phyloP scores from a whole-genome alignment of 92 coral and sea anemone species.

The Siderastrea siderea region DNA sequence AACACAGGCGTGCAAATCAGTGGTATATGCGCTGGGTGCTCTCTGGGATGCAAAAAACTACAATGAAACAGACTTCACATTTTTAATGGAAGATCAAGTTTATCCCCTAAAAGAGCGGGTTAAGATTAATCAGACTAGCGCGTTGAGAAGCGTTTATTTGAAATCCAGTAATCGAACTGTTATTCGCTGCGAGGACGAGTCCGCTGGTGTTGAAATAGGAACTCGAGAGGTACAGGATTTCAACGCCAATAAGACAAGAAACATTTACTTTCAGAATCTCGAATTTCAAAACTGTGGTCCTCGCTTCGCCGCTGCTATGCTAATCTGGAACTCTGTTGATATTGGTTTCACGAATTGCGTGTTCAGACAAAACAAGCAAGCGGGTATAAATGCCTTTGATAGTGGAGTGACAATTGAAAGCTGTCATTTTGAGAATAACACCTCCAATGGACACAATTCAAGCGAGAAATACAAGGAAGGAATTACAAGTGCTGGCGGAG shows the following conservation, averaged over 20 bases:
- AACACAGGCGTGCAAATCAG: constrained; percentile 55
- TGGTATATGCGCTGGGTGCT: constrained; percentile 71
- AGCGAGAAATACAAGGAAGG: constrained; percentile 58
- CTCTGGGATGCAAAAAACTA: neutral
- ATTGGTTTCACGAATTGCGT: neutral
- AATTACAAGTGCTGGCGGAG: constrained; percentile 64
- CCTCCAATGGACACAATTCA: constrained; percentile 49
- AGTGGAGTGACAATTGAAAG: constrained; percentile 66
- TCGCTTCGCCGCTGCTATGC: no score
- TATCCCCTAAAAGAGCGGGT: constrained; percentile 51
- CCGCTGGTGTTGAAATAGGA: constrained; percentile 69
- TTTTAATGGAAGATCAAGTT: constrained; percentile 53
- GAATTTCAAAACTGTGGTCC: constrained; percentile 76
- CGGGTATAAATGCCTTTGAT: constrained; percentile 83
- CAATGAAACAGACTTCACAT: constrained; percentile 62
- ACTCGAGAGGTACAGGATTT: neutral
- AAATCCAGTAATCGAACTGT: constrained; percentile 21
- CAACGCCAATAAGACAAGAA: constrained; percentile 28
- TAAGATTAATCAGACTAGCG: constrained; percentile 61
- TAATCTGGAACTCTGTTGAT: no score
- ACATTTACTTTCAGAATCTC: constrained; percentile 40
- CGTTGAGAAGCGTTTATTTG: constrained; percentile 38
- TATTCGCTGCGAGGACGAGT: neutral
- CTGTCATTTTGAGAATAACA: constrained; percentile 74
- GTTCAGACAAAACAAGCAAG: constrained; percentile 73